Percentiles rank a stretch among this genome's conserved stretches.
These are phyloP conservation scores for Formicarius rufipectus DNA, from an alignment of 2,113 vertebrate species.

Conservation along the genomic window DNA sequence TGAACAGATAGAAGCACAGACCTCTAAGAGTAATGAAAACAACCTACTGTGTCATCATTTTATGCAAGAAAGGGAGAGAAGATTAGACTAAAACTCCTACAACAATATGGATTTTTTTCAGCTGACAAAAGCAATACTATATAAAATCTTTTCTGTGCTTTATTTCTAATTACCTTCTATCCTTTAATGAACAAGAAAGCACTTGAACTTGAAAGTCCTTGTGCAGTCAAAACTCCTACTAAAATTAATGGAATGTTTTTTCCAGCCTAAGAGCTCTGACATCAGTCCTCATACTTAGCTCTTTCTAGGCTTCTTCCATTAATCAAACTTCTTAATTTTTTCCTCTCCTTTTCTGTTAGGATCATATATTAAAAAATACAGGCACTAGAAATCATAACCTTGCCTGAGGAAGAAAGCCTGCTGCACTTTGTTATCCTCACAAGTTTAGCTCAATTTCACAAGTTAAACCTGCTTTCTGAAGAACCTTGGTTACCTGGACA, in stretches of 20 bases:
- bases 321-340: constrained; percentile 8
- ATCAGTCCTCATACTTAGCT: constrained; percentile 21
- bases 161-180: constrained; percentile 65
- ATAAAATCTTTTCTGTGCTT: constrained; percentile 38
- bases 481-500: not conserved
- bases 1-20: constrained; percentile 32
- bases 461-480: not conserved
- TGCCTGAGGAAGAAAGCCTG: not conserved
- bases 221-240: constrained; percentile 42
- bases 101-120: constrained; percentile 61
- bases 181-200: constrained; percentile 55
- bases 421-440: not conserved
- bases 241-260: constrained; percentile 56
- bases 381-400: not conserved
- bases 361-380: not conserved
- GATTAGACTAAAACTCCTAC: constrained; percentile 48
- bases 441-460: not conserved
- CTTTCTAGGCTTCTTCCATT: constrained; percentile 34
- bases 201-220: constrained; percentile 55
- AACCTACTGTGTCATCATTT: constrained; percentile 58
- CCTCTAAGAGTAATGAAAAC: constrained; percentile 56
- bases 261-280: constrained; percentile 1
- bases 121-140: constrained; percentile 60
- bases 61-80: constrained; percentile 46
- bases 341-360: not conserved